These are phyloP conservation scores for Eonycteris spelaea DNA, from an alignment of 2,113 vertebrate genomes.

Conservation along the genomic window DNA sequence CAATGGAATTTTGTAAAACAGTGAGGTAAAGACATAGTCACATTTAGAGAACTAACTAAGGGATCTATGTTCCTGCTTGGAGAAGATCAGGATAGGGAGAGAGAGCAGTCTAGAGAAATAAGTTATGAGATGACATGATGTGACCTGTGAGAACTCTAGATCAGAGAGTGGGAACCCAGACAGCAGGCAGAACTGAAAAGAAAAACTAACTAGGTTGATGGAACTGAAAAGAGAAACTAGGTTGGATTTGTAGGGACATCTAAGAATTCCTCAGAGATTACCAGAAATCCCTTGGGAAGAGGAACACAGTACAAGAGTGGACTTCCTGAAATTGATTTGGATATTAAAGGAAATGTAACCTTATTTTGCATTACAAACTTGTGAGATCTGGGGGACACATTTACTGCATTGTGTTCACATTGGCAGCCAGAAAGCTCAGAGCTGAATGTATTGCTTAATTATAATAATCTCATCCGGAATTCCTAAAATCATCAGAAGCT, in stretches of 20 bases:
- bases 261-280: background rate
- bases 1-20: background rate
- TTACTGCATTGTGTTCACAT: background rate
- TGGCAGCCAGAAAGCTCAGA: background rate
- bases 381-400: background rate
- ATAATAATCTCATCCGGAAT: conserved; percentile 13
- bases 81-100: background rate
- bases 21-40: background rate
- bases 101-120: background rate
- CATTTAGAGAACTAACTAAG: background rate
- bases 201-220: background rate
- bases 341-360: background rate
- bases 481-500: conserved; percentile 13
- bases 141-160: background rate
- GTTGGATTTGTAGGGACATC: background rate
- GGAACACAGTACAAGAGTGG: background rate
- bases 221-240: background rate
- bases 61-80: background rate
- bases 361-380: background rate
- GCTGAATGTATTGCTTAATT: conserved; percentile 28
- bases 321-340: background rate
- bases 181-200: background rate
- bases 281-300: background rate
- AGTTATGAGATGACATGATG: background rate
- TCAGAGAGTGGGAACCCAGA: background rate